Evolutionary conservation across 1,140 invertebrate genomes (phyloP).

Genomic region (Polypedilum vanderplanki): DNA sequence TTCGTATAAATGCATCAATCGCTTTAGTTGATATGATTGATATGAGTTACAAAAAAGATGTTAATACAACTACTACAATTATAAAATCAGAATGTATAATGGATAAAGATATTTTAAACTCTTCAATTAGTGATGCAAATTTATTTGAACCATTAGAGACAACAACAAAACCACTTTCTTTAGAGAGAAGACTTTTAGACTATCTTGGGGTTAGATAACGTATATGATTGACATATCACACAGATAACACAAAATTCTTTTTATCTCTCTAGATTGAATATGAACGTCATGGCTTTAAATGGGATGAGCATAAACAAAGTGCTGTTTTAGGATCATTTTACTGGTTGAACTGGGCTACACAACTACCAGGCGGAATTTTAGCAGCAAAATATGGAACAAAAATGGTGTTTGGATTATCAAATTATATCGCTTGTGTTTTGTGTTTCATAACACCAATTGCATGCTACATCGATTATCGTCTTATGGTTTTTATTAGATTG

Average conservation of each 20-base stretch:
- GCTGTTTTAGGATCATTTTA: conserved; percentile 65
- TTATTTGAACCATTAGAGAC: neutral
- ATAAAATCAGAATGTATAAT: neutral
- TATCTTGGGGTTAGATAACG: neutral
- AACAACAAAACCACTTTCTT: neutral
- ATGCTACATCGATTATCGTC: conserved; percentile 52
- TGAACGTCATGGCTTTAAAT: conserved; percentile 48
- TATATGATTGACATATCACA: neutral
- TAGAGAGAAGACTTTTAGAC: neutral
- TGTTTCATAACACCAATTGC: conserved; percentile 62
- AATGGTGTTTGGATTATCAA: conserved; percentile 59
- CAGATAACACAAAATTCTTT: neutral
- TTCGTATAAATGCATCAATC: neutral
- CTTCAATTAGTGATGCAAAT: neutral
- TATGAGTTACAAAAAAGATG: neutral
- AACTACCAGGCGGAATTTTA: conserved; percentile 66
- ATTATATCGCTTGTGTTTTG: conserved; percentile 60
- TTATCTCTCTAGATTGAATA: conserved; percentile 37
- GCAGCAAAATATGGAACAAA: conserved; percentile 65
- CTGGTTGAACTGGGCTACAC: conserved; percentile 64
- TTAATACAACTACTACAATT: neutral
- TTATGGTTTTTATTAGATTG: conserved; percentile 56
- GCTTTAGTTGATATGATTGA: neutral
- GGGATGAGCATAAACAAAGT: conserved; percentile 62
- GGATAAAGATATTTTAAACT: neutral